Conservation (phyloP, 2,797 vertebrate genomes). For the Gadopsis marmoratus region DNA sequence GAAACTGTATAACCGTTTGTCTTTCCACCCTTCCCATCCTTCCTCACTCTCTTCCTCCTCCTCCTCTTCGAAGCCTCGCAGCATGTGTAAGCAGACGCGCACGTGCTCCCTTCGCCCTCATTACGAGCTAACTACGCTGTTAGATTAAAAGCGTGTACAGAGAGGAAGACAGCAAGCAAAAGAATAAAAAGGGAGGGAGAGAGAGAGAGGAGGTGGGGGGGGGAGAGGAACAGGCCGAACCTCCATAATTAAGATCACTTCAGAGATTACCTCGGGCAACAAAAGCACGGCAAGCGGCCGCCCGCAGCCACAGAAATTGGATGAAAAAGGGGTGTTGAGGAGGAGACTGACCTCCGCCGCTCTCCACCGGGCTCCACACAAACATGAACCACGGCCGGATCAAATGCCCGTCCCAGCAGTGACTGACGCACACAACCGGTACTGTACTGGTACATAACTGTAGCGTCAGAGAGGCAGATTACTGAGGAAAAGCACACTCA, state of each 20-base stretch:
- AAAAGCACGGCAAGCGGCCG: slow-evolving; percentile 81
- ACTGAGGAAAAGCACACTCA: slow-evolving; percentile 30
- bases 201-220: slow-evolving; percentile 44
- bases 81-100: slow-evolving; percentile 80
- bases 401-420: slow-evolving; percentile 73
- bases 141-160: slow-evolving; percentile 86
- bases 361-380: slow-evolving; percentile 65
- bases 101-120: slow-evolving; percentile 82
- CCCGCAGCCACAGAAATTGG: slow-evolving; percentile 82
- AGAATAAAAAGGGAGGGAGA: slow-evolving; percentile 34
- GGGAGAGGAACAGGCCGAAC: slow-evolving; percentile 77
- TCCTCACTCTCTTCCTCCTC: slow-evolving; percentile 59
- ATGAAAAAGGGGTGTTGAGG: slow-evolving; percentile 82
- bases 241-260: slow-evolving; percentile 90
- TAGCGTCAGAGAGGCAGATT: slow-evolving; percentile 14
- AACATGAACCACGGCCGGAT: slow-evolving; percentile 74
- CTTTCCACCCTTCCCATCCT: slow-evolving; percentile 58
- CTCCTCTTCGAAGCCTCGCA: slow-evolving; percentile 70
- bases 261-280: slow-evolving; percentile 88
- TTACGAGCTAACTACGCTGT: slow-evolving; percentile 86
- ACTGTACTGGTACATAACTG: slow-evolving; percentile 37
- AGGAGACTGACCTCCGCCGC: slow-evolving; percentile 80
- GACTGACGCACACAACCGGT: slow-evolving; percentile 57
- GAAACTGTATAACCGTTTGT: slow-evolving; percentile 62
- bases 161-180: slow-evolving; percentile 70